These are phyloP conservation scores for Barypeithes pellucidus DNA, from an alignment of 2,888 invertebrate species.

Conservation along the genomic window DNA sequence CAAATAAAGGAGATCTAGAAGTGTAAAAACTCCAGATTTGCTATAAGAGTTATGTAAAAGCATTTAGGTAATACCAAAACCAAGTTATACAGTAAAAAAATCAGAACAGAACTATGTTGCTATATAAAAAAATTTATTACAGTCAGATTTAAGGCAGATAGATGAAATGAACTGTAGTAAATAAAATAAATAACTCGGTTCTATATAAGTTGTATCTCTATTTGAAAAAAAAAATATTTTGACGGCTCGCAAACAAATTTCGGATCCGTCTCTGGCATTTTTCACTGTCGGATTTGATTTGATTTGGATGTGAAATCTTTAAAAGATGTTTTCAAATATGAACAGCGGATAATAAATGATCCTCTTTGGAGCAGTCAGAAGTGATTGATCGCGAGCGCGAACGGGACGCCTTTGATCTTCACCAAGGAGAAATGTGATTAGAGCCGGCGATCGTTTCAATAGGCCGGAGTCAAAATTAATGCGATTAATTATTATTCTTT, in stretches of 20 bases:
- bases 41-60: no score
- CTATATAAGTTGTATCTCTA: no score
- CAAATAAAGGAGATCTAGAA: no score
- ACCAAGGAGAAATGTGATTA: conserved; percentile 33
- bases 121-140: no score
- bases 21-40: no score
- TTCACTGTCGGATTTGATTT: conserved; percentile 54
- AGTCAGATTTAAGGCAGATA: no score
- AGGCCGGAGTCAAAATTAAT: conserved; percentile 8
- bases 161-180: no score
- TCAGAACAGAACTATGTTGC: no score
- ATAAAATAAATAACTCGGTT: no score
- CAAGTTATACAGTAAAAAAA: no score
- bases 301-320: conserved; percentile 63
- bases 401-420: conserved; percentile 70
- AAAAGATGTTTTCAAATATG: conserved; percentile 66
- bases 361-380: conserved; percentile 71
- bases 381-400: conserved; percentile 71
- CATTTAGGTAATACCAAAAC: no score
- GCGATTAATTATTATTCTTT: neutral
- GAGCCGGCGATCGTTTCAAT: conserved; percentile 38
- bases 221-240: neutral
- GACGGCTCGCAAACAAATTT: conserved; percentile 14
- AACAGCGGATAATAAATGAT: conserved; percentile 70
- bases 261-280: conserved; percentile 20